Evolutionary conservation across 2,113 vertebrate genomes (phyloP).

Genomic region (Pleuronectes platessa): DNA sequence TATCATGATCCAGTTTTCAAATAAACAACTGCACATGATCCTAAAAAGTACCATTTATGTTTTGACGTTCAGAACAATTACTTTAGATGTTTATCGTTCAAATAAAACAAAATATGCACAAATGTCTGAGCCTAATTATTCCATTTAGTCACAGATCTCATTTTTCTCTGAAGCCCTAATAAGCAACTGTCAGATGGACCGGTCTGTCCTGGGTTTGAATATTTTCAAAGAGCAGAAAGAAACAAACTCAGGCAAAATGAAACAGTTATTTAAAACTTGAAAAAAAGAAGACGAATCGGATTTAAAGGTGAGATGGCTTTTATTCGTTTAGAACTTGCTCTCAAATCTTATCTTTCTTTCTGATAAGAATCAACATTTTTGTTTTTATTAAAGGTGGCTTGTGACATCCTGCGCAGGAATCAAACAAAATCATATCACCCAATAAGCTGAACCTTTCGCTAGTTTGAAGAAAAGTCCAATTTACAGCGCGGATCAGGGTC

Average conservation of each 20-base stretch:
- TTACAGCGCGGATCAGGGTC: conserved; percentile 15
- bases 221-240: background rate
- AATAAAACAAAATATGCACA: background rate
- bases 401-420: background rate
- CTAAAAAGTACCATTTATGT: background rate
- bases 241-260: background rate
- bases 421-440: conserved; percentile 1
- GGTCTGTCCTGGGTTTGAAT: background rate
- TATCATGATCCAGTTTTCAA: background rate
- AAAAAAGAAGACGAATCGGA: background rate
- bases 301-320: background rate
- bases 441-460: background rate
- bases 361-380: too few relatives aligned
- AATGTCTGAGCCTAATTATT: background rate
- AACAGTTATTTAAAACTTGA: too few relatives aligned
- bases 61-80: background rate
- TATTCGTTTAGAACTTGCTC: too few relatives aligned
- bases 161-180: background rate
- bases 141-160: background rate
- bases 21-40: background rate
- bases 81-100: background rate
- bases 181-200: background rate
- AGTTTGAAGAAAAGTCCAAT: background rate
- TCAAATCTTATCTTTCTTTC: too few relatives aligned
- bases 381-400: background rate